Evolutionary conservation across 1,140 invertebrate species (phyloP).

Genomic region (Maniola jurtina): DNA sequence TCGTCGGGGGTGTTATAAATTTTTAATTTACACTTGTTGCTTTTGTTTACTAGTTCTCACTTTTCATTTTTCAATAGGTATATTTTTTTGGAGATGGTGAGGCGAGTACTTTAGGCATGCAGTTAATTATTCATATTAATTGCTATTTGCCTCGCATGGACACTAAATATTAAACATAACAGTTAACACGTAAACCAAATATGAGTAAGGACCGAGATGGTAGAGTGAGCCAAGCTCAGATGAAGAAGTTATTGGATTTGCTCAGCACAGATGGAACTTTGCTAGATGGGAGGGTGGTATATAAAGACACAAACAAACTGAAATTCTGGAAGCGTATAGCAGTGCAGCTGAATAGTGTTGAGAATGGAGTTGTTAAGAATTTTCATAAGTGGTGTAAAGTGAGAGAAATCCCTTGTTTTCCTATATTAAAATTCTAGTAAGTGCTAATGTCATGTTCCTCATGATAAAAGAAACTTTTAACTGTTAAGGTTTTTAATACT

Average conservation of each 20-base stretch:
- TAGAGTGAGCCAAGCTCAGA: conserved; percentile 4
- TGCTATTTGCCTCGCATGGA: no score
- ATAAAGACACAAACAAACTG: background rate
- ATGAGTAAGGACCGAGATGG: background rate
- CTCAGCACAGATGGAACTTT: background rate
- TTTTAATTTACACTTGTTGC: no score
- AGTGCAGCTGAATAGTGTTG: background rate
- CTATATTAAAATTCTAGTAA: background rate
- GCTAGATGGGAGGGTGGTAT: background rate
- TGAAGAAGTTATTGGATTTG: conserved; percentile 6
- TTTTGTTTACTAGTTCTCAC: no score
- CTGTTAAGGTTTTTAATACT: no score
- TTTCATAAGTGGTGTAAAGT: conserved; percentile 5
- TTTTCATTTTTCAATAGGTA: no score
- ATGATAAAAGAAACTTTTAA: no score
- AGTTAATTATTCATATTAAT: no score
- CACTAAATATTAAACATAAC: no score
- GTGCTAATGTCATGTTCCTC: no score
- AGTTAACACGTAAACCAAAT: background rate
- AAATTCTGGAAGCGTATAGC: conserved; percentile 8
- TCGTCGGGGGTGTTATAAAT: no score
- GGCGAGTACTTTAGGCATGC: no score
- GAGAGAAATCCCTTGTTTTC: background rate
- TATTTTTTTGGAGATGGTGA: no score
- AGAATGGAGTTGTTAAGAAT: background rate